Conservation (phyloP, 2,113 vertebrate genomes). For the Alligator mississippiensis region DNA sequence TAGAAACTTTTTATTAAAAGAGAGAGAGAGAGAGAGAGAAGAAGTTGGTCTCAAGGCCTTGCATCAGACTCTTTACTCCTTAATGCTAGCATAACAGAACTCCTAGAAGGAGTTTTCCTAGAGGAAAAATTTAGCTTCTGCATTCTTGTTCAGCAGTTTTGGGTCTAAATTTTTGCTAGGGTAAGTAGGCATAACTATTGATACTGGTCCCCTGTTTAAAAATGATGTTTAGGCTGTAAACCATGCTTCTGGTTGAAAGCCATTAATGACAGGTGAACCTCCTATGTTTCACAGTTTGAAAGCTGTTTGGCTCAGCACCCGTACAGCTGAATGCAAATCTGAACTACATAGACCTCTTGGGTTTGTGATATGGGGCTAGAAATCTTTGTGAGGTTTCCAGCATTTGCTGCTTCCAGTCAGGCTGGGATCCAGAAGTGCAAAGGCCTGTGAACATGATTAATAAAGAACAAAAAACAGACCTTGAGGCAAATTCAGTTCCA, state of each 20-base stretch:
- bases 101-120: too few relatives aligned
- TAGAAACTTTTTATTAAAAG: rapidly evolving
- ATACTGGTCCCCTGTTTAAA: not conserved
- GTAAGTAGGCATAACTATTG: not conserved
- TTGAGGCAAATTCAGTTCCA: not conserved
- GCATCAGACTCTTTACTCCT: not conserved
- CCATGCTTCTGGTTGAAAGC: not conserved
- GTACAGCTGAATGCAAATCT: not conserved
- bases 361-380: not conserved
- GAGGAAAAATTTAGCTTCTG: not conserved
- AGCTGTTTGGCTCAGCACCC: not conserved
- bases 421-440: conserved; percentile 40
- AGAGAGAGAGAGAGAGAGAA: not conserved
- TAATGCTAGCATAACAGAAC: not conserved
- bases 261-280: not conserved
- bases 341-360: not conserved
- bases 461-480: conserved; percentile 23
- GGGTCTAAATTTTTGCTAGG: not conserved
- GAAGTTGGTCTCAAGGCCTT: not conserved
- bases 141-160: not conserved
- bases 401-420: conserved; percentile 27
- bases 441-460: not conserved
- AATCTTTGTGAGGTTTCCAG: not conserved
- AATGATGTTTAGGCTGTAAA: not conserved
- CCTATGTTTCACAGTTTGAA: not conserved